Percentiles rank a stretch among this genome's conserved stretches.
Evolutionary conservation across 2,113 vertebrate genomes (phyloP).

Genomic region (Pollimyrus isidori): DNA sequence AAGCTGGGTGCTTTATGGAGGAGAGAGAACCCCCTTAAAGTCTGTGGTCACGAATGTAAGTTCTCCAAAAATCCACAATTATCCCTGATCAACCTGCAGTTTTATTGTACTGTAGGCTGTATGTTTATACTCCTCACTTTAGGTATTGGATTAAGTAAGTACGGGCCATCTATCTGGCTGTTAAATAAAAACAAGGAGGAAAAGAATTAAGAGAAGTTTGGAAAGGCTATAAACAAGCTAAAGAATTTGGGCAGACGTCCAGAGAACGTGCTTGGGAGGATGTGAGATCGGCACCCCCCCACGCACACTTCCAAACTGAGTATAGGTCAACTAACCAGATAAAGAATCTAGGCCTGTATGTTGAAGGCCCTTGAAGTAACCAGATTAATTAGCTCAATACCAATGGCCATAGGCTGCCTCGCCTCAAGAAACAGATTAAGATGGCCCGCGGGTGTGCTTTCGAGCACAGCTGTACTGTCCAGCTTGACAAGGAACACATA

Average conservation of each 20-base stretch:
- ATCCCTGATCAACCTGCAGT: neutral
- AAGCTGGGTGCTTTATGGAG: neutral
- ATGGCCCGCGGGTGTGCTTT: neutral
- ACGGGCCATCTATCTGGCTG: neutral
- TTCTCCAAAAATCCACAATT: neutral
- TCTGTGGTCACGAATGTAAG: neutral
- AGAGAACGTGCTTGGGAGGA: neutral
- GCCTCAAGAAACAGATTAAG: neutral
- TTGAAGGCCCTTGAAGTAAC: neutral
- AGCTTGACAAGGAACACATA: neutral
- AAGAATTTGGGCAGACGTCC: neutral
- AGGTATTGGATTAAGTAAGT: neutral
- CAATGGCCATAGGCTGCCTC: neutral
- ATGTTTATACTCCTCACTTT: neutral
- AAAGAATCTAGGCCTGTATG: neutral
- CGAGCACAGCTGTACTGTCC: neutral
- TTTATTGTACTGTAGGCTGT: neutral
- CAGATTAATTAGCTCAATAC: neutral
- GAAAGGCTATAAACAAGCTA: neutral
- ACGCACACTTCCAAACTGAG: neutral
- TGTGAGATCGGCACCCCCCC: neutral
- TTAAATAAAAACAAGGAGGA: neutral
- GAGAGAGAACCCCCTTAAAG: neutral
- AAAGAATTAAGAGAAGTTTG: constrained; percentile 7
- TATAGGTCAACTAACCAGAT: neutral